Base-by-base conservation (phyloP, 2,888 invertebrate species). In the Machimus atricapillus region DNA sequence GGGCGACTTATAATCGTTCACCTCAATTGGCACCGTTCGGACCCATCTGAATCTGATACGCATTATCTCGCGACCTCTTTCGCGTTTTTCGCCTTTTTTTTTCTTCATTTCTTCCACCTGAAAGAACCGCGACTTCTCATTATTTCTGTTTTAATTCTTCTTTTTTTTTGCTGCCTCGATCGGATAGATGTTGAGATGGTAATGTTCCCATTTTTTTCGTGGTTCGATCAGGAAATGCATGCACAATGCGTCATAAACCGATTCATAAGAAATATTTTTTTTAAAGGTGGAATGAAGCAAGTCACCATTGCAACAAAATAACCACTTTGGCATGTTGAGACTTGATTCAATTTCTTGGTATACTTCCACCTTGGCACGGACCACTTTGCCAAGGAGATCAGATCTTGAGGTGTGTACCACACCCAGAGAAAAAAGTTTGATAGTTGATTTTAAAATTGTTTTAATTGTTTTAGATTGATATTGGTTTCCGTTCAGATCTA, bases 1-100 rank as follows among this genome's bases (percentile, higher is more conserved):
- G 8, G 52, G 52, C 52, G 79, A 31, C 31, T 79, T 66, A 52
- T 46, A 79, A 79, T 79, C 79, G 52, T 79, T 79, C 79, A 79
- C 79, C 52, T 79, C 79, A 52, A 43, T 79, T 79, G 52, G 52
- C 79, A 79, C 40, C 56, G 23, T 34, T 43, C 40, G n/a, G 40
- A 43, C 23, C n/a, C 52, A 79, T 52, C 79, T 52, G 79, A 79
- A 79, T 52, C 79, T 79, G 79, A 79, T 79, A 79, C 52, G 79
- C 79, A 52, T 31, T 19, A 46, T 46, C 52, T 52, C 16, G 19
- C 76, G 76, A 79, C 79, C 79, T 66, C 66, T 66, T 66, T 66
- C 66, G 19, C 43, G 23, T 23, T 66, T 66, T 27, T 23, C 23
- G 19, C 3, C 9, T n/a, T 66, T 27, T 58, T 58, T 58, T 66